Evolutionary conservation across 2,113 vertebrate genomes (phyloP).

Genomic region (Varanus komodoensis): DNA sequence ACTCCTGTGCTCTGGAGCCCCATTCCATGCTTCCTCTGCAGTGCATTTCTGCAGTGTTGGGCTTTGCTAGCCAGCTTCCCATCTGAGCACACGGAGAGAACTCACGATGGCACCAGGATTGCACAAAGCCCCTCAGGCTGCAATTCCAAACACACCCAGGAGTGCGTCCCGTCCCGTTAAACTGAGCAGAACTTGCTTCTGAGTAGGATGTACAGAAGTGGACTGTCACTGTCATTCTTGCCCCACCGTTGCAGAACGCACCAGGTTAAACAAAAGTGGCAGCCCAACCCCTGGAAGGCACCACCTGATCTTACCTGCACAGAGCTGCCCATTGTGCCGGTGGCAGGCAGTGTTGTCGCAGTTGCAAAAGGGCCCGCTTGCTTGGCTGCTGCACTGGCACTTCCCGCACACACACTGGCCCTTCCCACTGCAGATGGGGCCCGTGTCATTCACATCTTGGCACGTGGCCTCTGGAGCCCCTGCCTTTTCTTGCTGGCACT

Average conservation of each 20-base stretch:
- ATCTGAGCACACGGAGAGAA: background rate
- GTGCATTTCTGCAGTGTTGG: background rate
- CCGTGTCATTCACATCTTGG: conserved; percentile 59
- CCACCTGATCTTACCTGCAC: conserved; percentile 72
- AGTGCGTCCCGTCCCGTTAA: background rate
- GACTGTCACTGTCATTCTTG: background rate
- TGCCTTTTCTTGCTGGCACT: conserved; percentile 69
- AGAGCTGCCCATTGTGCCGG: conserved; percentile 69
- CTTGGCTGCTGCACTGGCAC: conserved; percentile 72
- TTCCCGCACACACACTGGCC: conserved; percentile 79
- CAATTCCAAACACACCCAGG: background rate
- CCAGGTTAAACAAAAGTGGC: background rate
- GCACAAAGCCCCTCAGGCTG: background rate
- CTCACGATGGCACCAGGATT: background rate
- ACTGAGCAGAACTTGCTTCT: background rate
- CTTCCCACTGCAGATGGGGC: conserved; percentile 73
- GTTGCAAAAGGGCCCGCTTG: conserved; percentile 71
- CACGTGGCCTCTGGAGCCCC: conserved; percentile 61
- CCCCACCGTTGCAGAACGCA: background rate
- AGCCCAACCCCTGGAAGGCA: background rate
- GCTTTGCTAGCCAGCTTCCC: background rate
- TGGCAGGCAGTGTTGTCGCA: conserved; percentile 79
- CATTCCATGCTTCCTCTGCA: background rate
- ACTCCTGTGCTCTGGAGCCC: background rate
- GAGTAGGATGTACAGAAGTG: background rate